These are phyloP conservation scores for Leucoraja ocellata DNA, from an alignment of 2,797 vertebrate genomes.

Conservation along the genomic window DNA sequence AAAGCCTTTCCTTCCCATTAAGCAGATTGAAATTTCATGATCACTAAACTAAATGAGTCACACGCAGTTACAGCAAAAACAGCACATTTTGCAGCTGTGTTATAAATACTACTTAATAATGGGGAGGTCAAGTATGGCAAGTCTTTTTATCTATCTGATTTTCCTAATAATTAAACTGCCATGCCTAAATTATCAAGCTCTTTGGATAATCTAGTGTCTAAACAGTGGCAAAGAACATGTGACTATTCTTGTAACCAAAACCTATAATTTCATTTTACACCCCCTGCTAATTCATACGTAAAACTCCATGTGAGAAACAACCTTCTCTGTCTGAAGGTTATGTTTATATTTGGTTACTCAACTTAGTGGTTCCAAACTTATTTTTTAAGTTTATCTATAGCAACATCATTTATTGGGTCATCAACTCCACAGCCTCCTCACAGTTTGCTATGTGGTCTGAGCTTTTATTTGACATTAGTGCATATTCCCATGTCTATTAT, in stretches of 20 bases:
- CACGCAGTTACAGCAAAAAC: conserved; percentile 32
- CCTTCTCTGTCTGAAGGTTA: conserved; percentile 38
- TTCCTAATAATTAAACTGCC: conserved; percentile 38
- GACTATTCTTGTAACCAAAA: conserved; percentile 37
- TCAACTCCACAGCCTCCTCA: background rate
- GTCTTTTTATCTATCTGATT: conserved; percentile 39
- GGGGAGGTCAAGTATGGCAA: conserved; percentile 35
- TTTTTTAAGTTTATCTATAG: conserved; percentile 30
- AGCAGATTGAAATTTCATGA: conserved; percentile 37
- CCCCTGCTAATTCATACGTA: conserved; percentile 38
- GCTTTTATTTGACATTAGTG: background rate
- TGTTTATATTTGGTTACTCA: conserved; percentile 33
- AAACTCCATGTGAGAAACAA: conserved; percentile 37
- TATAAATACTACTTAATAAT: conserved; percentile 39
- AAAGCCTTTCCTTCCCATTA: conserved; percentile 37
- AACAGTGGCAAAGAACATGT: conserved; percentile 38
- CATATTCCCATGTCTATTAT: background rate
- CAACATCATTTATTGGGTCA: too few species aligned
- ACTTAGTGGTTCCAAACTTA: conserved; percentile 32
- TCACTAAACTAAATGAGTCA: conserved; percentile 38
- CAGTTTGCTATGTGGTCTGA: background rate
- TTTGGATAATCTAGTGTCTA: conserved; percentile 35
- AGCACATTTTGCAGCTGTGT: conserved; percentile 38
- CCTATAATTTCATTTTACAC: conserved; percentile 38
- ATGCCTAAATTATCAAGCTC: conserved; percentile 38